These are phyloP conservation scores for Pseudonaja textilis DNA, from an alignment of 2,113 vertebrate genomes.

Conservation along the genomic window DNA sequence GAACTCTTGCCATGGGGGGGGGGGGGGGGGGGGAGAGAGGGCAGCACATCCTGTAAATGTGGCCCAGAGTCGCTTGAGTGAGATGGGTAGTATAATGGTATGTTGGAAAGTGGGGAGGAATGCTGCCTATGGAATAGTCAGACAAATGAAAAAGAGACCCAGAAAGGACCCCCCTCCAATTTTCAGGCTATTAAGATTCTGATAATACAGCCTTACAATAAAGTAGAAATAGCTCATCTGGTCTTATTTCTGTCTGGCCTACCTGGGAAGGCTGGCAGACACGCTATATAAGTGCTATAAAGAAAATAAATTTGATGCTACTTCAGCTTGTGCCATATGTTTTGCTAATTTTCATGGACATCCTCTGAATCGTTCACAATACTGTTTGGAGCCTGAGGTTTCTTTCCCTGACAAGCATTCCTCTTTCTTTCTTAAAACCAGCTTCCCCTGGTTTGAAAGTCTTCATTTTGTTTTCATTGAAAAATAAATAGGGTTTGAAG, in stretches of 20 bases:
- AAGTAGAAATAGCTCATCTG: too few species aligned
- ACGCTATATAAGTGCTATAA: neutral
- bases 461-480: slow-evolving; percentile 1
- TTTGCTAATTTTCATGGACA: neutral
- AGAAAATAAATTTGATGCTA: neutral
- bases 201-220: too few species aligned
- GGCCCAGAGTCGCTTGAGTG: neutral
- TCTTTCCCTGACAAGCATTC: neutral
- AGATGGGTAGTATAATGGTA: neutral
- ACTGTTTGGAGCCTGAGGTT: neutral
- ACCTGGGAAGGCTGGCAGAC: too few species aligned
- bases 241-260: too few species aligned
- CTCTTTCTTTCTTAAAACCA: neutral
- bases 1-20: too few species aligned
- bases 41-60: neutral
- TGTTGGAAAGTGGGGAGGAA: too few species aligned
- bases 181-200: too few species aligned
- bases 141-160: too few species aligned
- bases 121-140: too few species aligned
- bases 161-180: too few species aligned
- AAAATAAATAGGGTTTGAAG: neutral
- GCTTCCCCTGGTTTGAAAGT: slow-evolving; percentile 9
- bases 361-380: neutral
- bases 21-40: too few species aligned
- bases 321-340: neutral